Conservation (phyloP, 1,140 invertebrate genomes). For the Littorina saxatilis region DNA sequence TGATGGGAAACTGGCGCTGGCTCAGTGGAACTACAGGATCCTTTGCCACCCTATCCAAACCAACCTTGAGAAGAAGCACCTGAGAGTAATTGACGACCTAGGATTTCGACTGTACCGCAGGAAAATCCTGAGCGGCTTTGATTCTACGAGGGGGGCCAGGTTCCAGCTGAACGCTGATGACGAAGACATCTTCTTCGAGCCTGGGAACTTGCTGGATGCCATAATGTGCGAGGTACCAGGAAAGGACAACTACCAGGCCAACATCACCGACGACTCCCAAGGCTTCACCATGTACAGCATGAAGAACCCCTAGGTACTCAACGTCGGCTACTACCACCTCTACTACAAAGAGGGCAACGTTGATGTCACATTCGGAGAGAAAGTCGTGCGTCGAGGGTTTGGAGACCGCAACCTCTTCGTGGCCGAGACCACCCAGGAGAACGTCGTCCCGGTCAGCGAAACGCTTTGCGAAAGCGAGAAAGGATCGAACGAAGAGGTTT, state of each 20-base stretch:
- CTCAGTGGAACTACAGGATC: conserved; percentile 69
- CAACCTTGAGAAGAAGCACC: conserved; percentile 34
- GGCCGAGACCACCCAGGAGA: conserved; percentile 44
- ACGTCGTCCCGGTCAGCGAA: conserved; percentile 29
- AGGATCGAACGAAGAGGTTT: not conserved
- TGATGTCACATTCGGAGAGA: conserved; percentile 27
- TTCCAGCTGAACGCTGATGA: not conserved
- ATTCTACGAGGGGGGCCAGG: not conserved
- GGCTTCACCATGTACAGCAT: not conserved
- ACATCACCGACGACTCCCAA: conserved; percentile 8
- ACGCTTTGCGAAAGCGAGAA: not conserved
- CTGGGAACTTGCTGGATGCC: not conserved
- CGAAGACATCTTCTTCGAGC: not conserved
- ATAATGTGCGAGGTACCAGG: not conserved
- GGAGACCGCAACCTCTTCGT: conserved; percentile 43
- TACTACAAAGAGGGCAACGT: not conserved
- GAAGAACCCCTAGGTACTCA: not conserved
- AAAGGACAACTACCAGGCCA: conserved; percentile 3
- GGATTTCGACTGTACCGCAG: not conserved
- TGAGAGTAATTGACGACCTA: not conserved
- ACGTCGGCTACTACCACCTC: conserved; percentile 46
- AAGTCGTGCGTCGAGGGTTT: conserved; percentile 33
- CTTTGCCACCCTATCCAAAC: conserved; percentile 59
- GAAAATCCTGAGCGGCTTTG: not conserved
- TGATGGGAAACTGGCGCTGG: conserved; percentile 48